phyloP scores from a whole-genome alignment of 2,113 vertebrate genomes.

The Notechis scutatus region DNA sequence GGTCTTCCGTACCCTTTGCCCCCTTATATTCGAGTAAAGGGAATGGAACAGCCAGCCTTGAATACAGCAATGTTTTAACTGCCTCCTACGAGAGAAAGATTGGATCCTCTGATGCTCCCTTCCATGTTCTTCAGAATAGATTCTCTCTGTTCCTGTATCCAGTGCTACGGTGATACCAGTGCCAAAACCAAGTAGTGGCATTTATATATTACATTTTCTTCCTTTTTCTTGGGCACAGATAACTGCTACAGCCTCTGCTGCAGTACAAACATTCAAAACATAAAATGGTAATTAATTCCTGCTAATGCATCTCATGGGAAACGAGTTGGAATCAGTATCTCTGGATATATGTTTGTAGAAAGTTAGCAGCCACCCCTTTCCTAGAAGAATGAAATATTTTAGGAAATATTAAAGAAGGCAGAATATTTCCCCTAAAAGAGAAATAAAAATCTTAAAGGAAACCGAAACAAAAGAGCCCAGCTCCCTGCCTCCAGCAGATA shows the following conservation, averaged over 20 bases:
- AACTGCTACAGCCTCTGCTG: background rate
- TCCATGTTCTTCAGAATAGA: background rate
- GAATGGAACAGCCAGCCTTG: background rate
- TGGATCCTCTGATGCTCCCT: background rate
- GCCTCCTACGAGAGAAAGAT: background rate
- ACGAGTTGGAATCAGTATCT: background rate
- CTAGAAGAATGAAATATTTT: too few species aligned
- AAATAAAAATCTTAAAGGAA: too few species aligned
- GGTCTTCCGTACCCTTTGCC: background rate
- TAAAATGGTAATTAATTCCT: constrained; percentile 7
- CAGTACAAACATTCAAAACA: background rate
- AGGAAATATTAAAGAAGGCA: too few species aligned
- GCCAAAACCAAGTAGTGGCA: background rate
- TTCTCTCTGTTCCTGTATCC: background rate
- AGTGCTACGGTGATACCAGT: background rate
- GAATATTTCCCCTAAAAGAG: too few species aligned
- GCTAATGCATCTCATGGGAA: background rate
- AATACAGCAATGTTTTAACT: background rate
- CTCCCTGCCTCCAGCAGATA: too few species aligned
- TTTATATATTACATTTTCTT: background rate
- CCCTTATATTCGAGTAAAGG: background rate
- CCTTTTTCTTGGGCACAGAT: background rate
- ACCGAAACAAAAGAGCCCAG: too few species aligned
- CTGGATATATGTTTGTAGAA: too few species aligned
- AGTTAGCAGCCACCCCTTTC: too few species aligned